phyloP scores from a whole-genome alignment of 2,797 vertebrate genomes.

The Oreochromis grahami region DNA sequence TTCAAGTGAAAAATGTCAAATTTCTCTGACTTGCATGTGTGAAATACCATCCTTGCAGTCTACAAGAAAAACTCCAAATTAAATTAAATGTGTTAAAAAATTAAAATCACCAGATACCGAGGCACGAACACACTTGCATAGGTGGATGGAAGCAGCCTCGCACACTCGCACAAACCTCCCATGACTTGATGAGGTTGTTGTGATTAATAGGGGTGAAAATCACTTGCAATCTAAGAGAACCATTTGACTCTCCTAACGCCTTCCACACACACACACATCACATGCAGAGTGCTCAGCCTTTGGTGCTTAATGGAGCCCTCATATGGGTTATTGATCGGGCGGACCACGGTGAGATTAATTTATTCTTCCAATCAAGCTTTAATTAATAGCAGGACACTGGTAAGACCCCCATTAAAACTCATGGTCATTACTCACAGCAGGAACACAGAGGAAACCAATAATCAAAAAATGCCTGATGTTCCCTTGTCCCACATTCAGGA shows the following conservation, averaged over 20 bases:
- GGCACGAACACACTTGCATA: neutral
- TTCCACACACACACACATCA: constrained; percentile 52
- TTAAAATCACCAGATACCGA: neutral
- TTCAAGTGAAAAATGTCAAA: constrained; percentile 26
- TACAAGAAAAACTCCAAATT: neutral
- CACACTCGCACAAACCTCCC: neutral
- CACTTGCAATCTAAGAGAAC: constrained; percentile 56
- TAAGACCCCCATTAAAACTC: constrained; percentile 68
- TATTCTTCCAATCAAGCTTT: constrained; percentile 82
- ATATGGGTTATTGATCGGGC: constrained; percentile 79
- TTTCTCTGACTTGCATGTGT: neutral
- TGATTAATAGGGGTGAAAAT: constrained; percentile 78
- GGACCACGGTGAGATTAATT: constrained; percentile 77
- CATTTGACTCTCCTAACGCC: constrained; percentile 56
- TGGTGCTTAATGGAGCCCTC: constrained; percentile 75
- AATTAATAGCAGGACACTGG: constrained; percentile 77
- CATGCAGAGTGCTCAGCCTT: constrained; percentile 46
- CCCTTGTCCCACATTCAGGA: constrained; percentile 13
- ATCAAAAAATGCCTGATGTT: constrained; percentile 55
- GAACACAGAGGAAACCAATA: constrained; percentile 62
- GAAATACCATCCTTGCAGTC: constrained; percentile 22
- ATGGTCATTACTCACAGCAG: constrained; percentile 70
- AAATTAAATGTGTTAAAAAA: neutral
- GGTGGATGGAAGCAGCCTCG: neutral
- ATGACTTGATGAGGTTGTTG: constrained; percentile 66